A percentile compares a stretch with the other conserved stretches of the same genome.
Evolutionary conservation across 2,888 invertebrate species (phyloP).

Genomic region (Gryllus longicercus): DNA sequence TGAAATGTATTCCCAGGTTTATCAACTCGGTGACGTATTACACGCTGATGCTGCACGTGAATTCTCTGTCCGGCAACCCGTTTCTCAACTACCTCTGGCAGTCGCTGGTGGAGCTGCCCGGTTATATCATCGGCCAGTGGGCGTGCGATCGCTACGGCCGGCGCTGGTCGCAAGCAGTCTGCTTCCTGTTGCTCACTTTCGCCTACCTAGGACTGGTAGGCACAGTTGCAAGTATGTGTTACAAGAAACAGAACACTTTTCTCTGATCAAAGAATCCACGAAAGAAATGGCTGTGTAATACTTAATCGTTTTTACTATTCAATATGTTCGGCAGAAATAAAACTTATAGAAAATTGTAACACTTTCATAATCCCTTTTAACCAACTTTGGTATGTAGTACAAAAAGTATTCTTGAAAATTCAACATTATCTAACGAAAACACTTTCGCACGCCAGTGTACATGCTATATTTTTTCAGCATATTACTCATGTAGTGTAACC

Average conservation of each 20-base stretch:
- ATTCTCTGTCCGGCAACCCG: conserved; percentile 59
- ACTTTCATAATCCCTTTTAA: too few relatives aligned
- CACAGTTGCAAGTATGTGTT: conserved; percentile 46
- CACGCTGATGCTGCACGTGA: conserved; percentile 54
- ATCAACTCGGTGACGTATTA: conserved; percentile 53
- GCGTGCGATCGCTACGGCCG: conserved; percentile 54
- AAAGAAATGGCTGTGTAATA: too few relatives aligned
- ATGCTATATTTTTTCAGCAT: too few relatives aligned
- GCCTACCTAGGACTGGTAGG: conserved; percentile 49
- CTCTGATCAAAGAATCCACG: too few relatives aligned
- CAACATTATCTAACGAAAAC: too few relatives aligned
- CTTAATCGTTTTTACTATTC: too few relatives aligned
- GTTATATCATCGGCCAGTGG: conserved; percentile 56
- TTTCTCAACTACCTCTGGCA: conserved; percentile 64
- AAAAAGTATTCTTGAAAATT: too few relatives aligned
- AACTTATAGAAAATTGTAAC: too few relatives aligned
- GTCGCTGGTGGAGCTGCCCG: conserved; percentile 61
- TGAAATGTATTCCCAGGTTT: conserved; percentile 46
- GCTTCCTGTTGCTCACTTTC: conserved; percentile 48
- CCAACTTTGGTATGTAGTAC: too few relatives aligned
- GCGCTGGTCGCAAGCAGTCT: conserved; percentile 51
- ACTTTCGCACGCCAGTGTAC: too few relatives aligned
- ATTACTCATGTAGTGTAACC: too few relatives aligned
- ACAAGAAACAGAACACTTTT: not conserved
- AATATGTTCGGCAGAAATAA: too few relatives aligned